phyloP scores from a whole-genome alignment of 2,888 invertebrate genomes.

The Trichopria drosophilae region DNA sequence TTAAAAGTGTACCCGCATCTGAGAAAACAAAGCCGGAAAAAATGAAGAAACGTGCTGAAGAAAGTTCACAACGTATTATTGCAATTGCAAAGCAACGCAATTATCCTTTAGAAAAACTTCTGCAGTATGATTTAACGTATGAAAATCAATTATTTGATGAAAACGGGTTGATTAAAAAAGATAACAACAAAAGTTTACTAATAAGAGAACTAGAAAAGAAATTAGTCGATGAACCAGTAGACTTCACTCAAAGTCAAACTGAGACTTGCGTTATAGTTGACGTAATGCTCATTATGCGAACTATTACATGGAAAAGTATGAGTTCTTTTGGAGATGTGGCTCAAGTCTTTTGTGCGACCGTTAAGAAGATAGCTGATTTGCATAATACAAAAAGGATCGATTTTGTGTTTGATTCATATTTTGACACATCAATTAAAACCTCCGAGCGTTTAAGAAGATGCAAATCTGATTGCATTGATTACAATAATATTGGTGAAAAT shows the following conservation, averaged over 20 bases:
- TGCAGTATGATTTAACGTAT: not conserved
- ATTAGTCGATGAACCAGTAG: too few relatives aligned
- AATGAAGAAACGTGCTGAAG: not conserved
- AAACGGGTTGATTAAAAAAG: not conserved
- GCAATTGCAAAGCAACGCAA: not conserved
- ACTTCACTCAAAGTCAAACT: too few relatives aligned
- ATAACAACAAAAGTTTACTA: not conserved
- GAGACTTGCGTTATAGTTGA: not conserved
- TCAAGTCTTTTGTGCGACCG: not conserved
- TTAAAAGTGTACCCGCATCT: not conserved
- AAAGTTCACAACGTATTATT: not conserved
- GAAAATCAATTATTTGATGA: slow-evolving; percentile 5
- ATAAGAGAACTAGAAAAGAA: not conserved
- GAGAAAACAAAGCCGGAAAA: not conserved
- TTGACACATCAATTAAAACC: too few relatives aligned
- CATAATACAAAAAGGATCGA: too few relatives aligned
- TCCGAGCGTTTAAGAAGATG: too few relatives aligned
- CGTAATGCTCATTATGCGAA: not conserved
- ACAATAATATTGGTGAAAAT: not conserved
- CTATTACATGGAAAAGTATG: not conserved
- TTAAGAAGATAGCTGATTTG: too few relatives aligned
- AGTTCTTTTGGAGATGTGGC: not conserved
- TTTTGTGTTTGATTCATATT: too few relatives aligned
- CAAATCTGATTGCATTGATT: too few relatives aligned
- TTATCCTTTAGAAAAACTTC: not conserved